Conservation (phyloP, 2,797 vertebrate species). For the Rousettus madagascariensis region DNA sequence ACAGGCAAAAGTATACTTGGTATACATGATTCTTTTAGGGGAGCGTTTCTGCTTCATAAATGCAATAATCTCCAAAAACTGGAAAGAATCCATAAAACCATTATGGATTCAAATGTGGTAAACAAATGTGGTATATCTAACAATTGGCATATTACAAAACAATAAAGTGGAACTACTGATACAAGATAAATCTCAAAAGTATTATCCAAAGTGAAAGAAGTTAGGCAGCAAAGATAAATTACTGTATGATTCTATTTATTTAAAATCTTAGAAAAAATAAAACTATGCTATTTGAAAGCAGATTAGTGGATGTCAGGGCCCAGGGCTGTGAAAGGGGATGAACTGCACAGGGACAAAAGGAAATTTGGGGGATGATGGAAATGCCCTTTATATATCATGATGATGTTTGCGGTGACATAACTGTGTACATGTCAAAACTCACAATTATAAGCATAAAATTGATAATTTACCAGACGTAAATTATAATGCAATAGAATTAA, state of each 20-base stretch:
- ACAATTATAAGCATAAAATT: not conserved
- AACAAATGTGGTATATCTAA: not conserved
- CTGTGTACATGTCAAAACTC: not conserved
- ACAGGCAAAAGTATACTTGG: not conserved
- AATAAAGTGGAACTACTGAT: not conserved
- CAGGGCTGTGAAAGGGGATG: not conserved
- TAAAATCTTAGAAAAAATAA: constrained; percentile 5
- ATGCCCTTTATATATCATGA: not conserved
- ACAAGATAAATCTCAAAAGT: not conserved
- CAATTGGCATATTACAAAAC: not conserved
- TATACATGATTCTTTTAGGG: not conserved
- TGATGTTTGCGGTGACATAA: not conserved
- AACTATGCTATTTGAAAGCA: not conserved
- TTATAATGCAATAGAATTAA: not conserved
- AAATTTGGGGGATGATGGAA: not conserved
- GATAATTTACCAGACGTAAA: not conserved
- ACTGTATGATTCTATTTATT: not conserved
- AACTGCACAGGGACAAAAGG: not conserved
- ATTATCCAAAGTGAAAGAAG: not conserved
- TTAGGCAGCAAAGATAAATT: not conserved
- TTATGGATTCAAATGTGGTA: not conserved
- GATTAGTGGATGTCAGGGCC: not conserved
- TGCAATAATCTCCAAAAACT: not conserved
- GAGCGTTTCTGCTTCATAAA: not conserved
- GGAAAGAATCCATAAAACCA: not conserved